A percentile compares a stretch with the other conserved stretches of the same genome.
Evolutionary conservation across 1,140 invertebrate species (phyloP).

Genomic region (Brachionus paranguensis): DNA sequence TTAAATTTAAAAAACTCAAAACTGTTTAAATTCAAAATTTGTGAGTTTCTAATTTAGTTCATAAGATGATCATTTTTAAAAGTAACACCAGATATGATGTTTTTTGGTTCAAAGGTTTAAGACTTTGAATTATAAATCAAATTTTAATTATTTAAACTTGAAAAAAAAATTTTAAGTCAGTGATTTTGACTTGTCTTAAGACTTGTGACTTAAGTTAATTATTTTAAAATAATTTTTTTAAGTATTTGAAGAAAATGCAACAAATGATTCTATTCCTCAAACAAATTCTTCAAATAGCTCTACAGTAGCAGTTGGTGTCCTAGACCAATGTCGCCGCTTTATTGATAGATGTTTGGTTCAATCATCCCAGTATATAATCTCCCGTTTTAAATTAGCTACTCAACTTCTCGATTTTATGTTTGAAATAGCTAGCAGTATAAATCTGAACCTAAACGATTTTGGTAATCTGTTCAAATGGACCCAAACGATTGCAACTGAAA

Average conservation of each 20-base stretch:
- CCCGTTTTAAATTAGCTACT: conserved; percentile 1
- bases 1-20: no score
- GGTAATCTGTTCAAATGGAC: conserved; percentile 36
- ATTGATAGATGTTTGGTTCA: neutral
- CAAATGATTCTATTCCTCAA: conserved; percentile 1
- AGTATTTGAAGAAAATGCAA: conserved; percentile 1
- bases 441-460: conserved; percentile 5
- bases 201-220: no score
- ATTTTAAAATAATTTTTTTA: neutral
- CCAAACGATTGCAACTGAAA: neutral
- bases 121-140: no score
- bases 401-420: conserved; percentile 11
- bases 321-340: conserved; percentile 18
- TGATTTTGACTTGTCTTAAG: no score
- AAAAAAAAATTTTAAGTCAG: no score
- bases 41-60: no score
- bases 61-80: no score
- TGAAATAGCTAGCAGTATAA: neutral
- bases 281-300: conserved; percentile 14
- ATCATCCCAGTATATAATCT: neutral
- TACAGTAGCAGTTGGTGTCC: conserved; percentile 14
- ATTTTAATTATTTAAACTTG: no score
- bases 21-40: no score
- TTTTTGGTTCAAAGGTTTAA: no score
- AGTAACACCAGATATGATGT: no score